These are phyloP conservation scores for Aleiodes alternator DNA, from an alignment of 2,888 invertebrate genomes.

Conservation along the genomic window DNA sequence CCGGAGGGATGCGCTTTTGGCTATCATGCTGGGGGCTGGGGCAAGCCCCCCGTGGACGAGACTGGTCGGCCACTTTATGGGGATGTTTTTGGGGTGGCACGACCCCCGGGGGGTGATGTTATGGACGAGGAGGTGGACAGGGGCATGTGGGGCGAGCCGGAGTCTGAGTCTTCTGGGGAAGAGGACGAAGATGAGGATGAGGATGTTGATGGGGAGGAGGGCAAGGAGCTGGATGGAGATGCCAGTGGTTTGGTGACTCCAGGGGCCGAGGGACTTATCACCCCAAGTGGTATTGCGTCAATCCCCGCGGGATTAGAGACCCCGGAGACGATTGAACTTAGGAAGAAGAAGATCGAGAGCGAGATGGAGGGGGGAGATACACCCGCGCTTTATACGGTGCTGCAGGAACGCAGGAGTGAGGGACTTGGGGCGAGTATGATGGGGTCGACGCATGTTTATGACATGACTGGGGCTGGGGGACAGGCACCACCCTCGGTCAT, in stretches of 20 bases:
- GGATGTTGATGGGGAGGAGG: slow-evolving; percentile 68
- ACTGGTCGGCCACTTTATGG: slow-evolving; percentile 98
- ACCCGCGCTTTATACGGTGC: slow-evolving; percentile 94
- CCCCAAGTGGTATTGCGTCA: slow-evolving; percentile 93
- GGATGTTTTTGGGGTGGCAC: slow-evolving; percentile 95
- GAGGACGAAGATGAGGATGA: slow-evolving; percentile 82
- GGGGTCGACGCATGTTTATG: slow-evolving; percentile 99
- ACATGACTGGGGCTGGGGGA: slow-evolving; percentile 85
- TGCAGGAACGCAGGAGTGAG: slow-evolving; percentile 96
- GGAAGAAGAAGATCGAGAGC: slow-evolving; percentile 97
- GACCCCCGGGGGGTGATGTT: slow-evolving; percentile 82
- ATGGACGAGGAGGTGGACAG: slow-evolving; percentile 93
- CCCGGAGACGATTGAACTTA: slow-evolving; percentile 97
- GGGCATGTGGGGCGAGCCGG: slow-evolving; percentile 96
- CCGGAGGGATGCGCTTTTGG: slow-evolving; percentile 98
- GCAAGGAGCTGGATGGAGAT: slow-evolving; percentile 79
- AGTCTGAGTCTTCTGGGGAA: slow-evolving; percentile 78
- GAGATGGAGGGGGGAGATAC: slow-evolving; percentile 97
- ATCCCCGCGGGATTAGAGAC: slow-evolving; percentile 98
- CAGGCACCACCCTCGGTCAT: slow-evolving; percentile 78
- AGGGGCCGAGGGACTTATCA: slow-evolving; percentile 90
- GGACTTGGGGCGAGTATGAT: slow-evolving; percentile 95
- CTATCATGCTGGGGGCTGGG: slow-evolving; percentile 99
- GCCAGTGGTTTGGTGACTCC: slow-evolving; percentile 94
- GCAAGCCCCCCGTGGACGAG: slow-evolving; percentile 99